Base-by-base conservation (phyloP, 2,888 invertebrate genomes). In the Steinernema hermaphroditum region DNA sequence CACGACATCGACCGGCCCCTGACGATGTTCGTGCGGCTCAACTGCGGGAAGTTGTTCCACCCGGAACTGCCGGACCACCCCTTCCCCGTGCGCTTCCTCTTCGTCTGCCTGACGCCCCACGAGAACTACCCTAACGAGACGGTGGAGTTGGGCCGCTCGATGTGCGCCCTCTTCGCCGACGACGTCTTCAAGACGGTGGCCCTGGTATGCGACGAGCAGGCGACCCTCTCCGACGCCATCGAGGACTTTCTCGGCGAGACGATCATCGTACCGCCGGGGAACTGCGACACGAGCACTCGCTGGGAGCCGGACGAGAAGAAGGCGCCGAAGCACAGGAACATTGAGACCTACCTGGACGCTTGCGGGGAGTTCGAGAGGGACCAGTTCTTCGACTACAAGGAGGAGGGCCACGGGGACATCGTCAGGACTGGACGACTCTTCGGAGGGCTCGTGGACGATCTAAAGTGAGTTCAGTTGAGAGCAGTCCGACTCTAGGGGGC, bases 371-470 rank as follows among this genome's bases (percentile, higher is more conserved):
- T 70, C 16, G 44, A 70, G 27, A 46, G 32, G 43, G 83, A 84
- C 46, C 79, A 79, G 19, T 78, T 79, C 32, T 77, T 80, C 57
- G 73, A 72, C 37, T 70, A 74, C 29, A 73, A 71, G 9, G 77
- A 79, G 22, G 81, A 80, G n/a, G 74, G 74, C 0, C 74, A 75
- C 70, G 81, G 78, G 37, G 74, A 73, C 0, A 78, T 79, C 71
- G 75, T 70, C 91, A 12, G 85, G 79, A 74, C 88, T 87, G 77
- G 82, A 91, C 91, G 87, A 57, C 72, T 87, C 43, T 88, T 88
- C 76, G 88, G 88, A n/a, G 88, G 88, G 9, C 78, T 88, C 34
- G 76, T 87, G 0, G 81, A 81, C 6, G 88, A 88, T 77, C 75
- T 88, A 0, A 87, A 87, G 80, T 80, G 86, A 50, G 87, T 87